Evolutionary conservation across 53 echinoderm and acorn worm species (phyloP).

Genomic region (Holothuria leucospilota): DNA sequence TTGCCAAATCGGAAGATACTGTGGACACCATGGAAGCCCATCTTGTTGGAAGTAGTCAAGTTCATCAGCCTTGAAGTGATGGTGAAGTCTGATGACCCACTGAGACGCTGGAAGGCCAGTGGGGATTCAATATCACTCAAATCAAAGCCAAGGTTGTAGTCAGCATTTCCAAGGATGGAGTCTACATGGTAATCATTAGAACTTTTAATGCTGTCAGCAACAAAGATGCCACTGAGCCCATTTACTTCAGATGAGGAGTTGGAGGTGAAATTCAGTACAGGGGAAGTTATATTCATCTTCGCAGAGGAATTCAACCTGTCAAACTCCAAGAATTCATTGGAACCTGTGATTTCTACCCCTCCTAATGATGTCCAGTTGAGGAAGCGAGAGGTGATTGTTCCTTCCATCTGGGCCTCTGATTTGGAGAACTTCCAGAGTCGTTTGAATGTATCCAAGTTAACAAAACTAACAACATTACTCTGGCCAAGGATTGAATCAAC

Average conservation of each 20-base stretch:
- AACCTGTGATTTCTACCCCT: constrained; percentile 15
- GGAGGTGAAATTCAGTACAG: constrained; percentile 61
- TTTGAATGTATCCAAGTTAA: constrained; percentile 55
- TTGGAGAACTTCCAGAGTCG: constrained; percentile 65
- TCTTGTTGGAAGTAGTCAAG: constrained; percentile 67
- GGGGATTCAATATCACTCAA: constrained; percentile 42
- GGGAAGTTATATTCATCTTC: constrained; percentile 60
- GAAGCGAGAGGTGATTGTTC: constrained; percentile 45
- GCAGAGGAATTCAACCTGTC: constrained; percentile 62
- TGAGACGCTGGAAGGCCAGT: constrained; percentile 34
- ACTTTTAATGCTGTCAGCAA: background rate
- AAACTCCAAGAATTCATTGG: constrained; percentile 60
- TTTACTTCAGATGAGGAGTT: constrained; percentile 40
- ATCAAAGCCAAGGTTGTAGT: constrained; percentile 52
- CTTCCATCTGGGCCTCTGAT: constrained; percentile 17
- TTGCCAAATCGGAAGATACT: constrained; percentile 67
- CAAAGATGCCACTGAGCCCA: background rate
- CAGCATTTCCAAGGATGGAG: constrained; percentile 68
- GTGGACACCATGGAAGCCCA: constrained; percentile 72
- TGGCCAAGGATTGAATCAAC: constrained; percentile 31
- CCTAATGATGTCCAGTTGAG: constrained; percentile 54
- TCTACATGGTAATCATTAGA: constrained; percentile 60
- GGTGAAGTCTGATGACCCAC: constrained; percentile 55
- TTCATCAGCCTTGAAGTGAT: constrained; percentile 68
- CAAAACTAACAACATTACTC: constrained; percentile 6